Evolutionary conservation across 2,888 invertebrate species (phyloP).

Genomic region (Bombyx huttoni): DNA sequence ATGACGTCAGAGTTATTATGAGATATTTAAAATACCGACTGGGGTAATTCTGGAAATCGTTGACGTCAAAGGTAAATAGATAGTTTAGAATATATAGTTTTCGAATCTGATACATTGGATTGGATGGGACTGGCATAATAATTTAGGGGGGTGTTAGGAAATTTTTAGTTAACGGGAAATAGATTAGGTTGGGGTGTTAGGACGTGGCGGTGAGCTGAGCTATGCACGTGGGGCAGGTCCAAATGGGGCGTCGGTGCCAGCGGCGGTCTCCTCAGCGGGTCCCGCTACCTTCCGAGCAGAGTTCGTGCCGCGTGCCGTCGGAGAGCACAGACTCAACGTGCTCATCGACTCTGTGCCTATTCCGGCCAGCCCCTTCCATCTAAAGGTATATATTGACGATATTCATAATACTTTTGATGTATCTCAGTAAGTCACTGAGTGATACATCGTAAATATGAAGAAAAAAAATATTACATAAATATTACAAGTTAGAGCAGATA

Average conservation of each 20-base stretch:
- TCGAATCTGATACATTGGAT: neutral
- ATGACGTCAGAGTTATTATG: conserved; percentile 1
- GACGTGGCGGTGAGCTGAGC: conserved; percentile 61
- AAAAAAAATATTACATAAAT: no score
- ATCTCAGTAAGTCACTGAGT: no score
- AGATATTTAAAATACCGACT: conserved; percentile 1
- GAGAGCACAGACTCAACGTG: conserved; percentile 92
- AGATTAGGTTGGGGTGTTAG: conserved; percentile 26
- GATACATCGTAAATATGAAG: no score
- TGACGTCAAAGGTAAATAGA: neutral
- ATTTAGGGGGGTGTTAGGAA: conserved; percentile 1
- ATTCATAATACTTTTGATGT: neutral
- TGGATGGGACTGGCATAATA: conserved; percentile 4
- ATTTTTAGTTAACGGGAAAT: no score
- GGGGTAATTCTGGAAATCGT: neutral
- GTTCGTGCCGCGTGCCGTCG: conserved; percentile 91
- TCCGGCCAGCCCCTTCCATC: conserved; percentile 93
- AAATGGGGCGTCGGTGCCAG: conserved; percentile 90
- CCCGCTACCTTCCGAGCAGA: conserved; percentile 89
- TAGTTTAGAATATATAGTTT: no score
- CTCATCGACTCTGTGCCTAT: conserved; percentile 86
- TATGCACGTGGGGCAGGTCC: conserved; percentile 78
- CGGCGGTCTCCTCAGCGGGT: conserved; percentile 88
- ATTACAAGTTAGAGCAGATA: no score
- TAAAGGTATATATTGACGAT: conserved; percentile 72